A percentile compares a stretch with the other conserved stretches of the same genome.
These are phyloP conservation scores for Tiaroga cobitis DNA, from an alignment of 2,797 vertebrate genomes.

Conservation along the genomic window DNA sequence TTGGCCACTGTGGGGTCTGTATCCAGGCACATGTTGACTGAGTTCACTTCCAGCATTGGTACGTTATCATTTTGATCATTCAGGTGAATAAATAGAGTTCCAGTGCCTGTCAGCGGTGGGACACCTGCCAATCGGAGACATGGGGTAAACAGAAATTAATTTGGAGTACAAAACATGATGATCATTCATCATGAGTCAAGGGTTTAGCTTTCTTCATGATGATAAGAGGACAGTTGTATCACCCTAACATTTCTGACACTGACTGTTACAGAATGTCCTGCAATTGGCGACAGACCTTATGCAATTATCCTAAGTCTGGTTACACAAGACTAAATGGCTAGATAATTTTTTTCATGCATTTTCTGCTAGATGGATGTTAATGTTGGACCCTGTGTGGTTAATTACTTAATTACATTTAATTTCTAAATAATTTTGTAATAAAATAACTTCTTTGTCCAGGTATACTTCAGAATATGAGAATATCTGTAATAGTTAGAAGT, in stretches of 20 bases:
- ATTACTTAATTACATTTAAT: no score
- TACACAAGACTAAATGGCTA: not conserved
- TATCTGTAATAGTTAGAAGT: not conserved
- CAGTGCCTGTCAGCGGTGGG: conserved; percentile 66
- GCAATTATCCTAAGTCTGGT: not conserved
- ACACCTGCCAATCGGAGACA: conserved; percentile 60
- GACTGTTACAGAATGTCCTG: not conserved
- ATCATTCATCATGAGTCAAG: no score
- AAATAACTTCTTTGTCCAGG: not conserved
- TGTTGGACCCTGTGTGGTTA: not conserved
- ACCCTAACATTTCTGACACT: not conserved
- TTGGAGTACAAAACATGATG: not conserved
- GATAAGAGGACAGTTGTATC: not conserved
- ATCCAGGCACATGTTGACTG: conserved; percentile 57
- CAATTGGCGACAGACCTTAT: no score
- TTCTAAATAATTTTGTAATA: not conserved
- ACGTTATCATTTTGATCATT: conserved; percentile 68
- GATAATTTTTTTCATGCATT: not conserved
- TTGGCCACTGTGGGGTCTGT: conserved; percentile 42
- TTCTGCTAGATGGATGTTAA: not conserved
- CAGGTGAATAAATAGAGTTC: conserved; percentile 60
- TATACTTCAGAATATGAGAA: not conserved
- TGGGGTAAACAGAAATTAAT: not conserved
- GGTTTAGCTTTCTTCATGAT: not conserved
- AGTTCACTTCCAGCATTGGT: conserved; percentile 47